Base-by-base conservation (phyloP, 2,797 vertebrate species). In the Enteromius mattozi region DNA sequence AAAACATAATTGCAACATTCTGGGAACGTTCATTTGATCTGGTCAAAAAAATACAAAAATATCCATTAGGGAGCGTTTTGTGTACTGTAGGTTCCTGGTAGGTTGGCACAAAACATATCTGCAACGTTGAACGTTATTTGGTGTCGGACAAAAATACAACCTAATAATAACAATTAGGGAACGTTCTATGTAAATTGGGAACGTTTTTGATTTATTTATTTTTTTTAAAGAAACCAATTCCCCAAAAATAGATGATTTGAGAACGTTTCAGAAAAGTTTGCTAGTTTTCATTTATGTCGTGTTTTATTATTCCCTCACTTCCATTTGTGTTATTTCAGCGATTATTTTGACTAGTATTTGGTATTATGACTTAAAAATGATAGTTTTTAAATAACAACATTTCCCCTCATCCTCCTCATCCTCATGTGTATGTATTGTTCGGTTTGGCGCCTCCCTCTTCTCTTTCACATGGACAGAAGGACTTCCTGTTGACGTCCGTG, bases 401-500 rank as follows among this genome's bases (percentile, higher is more conserved):
- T 19, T 27, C 42, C 68, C 65, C 3, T 69, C 33, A 10, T 37
- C 17, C 19, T 68, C 17, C 3, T 69, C 8, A 13, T 66, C 65
- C 33, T 37, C 33, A 2, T 2, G 2, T 30, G 17, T 12, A 45
- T 19, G 75, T 61, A 47, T 54, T 30, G 56, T 40, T 54, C 42
- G 14, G 1, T 76, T 4, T 69, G 71, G 86, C 81, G 2, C 88
- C 88, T 78, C 86, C 88, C 71, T 54, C 35, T 12, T 77, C 24
- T 56, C 37, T 45, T 81, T 49, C 69, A 33, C 40, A 47, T 24
- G 69, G 63, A 74, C 75, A 45, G 45, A 80, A 13, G 42, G 13
- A 83, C 93, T 96, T 96, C 95, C 95, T 95, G 95, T 94, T 93
- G 93, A 94, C 93, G 90, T 89, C 61, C 90, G 91, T 89, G 92